phyloP scores from a whole-genome alignment of 2,797 vertebrate genomes.

The Myripristis jacobus region DNA sequence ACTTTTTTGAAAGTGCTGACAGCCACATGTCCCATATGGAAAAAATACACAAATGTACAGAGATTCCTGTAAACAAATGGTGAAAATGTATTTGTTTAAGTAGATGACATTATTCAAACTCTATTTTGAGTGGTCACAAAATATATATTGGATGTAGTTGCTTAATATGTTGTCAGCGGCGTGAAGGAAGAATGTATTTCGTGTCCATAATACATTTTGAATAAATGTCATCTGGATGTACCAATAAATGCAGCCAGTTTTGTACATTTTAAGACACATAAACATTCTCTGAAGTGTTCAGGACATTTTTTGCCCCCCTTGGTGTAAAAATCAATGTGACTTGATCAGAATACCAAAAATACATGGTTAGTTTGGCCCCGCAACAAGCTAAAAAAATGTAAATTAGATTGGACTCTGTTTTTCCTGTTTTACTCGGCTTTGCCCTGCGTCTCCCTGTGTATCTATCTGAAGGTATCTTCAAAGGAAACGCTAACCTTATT shows the following conservation, averaged over 20 bases:
- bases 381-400: neutral
- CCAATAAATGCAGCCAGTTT: neutral
- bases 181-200: neutral
- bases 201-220: neutral
- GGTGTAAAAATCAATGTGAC: neutral
- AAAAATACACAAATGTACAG: neutral
- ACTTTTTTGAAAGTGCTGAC: too few species aligned
- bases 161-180: neutral
- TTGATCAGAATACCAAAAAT: too few species aligned
- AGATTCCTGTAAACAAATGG: constrained; percentile 9
- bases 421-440: too few species aligned
- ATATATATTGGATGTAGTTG: neutral
- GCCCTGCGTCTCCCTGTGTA: too few species aligned
- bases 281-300: neutral
- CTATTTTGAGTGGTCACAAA: neutral
- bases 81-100: neutral
- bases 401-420: neutral
- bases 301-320: neutral
- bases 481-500: too few species aligned
- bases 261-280: neutral
- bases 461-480: too few species aligned
- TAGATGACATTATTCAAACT: neutral
- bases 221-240: constrained; percentile 3
- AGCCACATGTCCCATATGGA: too few species aligned
- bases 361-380: neutral